phyloP scores from a whole-genome alignment of 1,140 invertebrate genomes.

The Aphis craccivora region DNA sequence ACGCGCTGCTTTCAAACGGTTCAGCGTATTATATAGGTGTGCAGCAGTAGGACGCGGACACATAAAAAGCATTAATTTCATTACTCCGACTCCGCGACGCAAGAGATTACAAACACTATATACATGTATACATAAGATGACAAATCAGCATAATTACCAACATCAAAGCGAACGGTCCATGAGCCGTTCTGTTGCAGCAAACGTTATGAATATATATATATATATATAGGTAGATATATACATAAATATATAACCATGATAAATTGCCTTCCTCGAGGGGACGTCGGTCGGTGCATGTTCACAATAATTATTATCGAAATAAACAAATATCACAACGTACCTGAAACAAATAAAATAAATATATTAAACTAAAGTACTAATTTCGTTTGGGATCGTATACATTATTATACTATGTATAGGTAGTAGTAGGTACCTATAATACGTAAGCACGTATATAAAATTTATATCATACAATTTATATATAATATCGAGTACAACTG shows the following conservation, averaged over 20 bases:
- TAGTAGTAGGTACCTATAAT: too few species aligned
- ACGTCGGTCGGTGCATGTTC: background rate
- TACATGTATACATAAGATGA: background rate
- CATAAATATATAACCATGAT: background rate
- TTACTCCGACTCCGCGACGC: background rate
- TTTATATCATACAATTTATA: too few species aligned
- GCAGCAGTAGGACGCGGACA: too few species aligned
- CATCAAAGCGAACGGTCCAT: background rate
- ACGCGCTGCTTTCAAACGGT: too few species aligned
- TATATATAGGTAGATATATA: background rate
- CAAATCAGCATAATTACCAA: conserved; percentile 26
- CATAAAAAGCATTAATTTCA: background rate
- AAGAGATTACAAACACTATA: background rate
- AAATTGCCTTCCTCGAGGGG: background rate
- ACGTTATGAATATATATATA: too few species aligned
- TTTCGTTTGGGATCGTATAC: background rate
- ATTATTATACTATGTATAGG: background rate
- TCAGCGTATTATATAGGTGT: too few species aligned
- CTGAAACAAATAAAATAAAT: conserved; percentile 36
- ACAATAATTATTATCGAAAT: background rate
- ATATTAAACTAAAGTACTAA: background rate
- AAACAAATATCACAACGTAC: background rate
- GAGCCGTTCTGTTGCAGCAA: too few species aligned
- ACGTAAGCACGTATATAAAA: background rate
- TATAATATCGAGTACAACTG: too few species aligned